Evolutionary conservation across 2,888 invertebrate species (phyloP), one percentile per base, ranked within the genome.

Genomic region (Drosophila demipolita): DNA sequence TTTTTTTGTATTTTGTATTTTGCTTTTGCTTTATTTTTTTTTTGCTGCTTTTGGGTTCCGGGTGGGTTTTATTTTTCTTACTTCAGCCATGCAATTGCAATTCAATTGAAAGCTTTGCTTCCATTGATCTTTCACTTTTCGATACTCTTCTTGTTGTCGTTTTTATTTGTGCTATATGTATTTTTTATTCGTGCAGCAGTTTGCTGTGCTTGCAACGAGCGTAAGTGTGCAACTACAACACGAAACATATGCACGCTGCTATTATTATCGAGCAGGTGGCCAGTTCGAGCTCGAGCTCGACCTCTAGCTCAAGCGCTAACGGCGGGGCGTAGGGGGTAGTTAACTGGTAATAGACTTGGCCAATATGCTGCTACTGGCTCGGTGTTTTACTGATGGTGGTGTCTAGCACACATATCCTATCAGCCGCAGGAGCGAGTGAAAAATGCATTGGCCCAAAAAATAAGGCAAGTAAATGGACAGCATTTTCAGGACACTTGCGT

Each of bases 261-360:
- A 66, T 63, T 78, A 59, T 83, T 60, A 36, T 57, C 78, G 49
- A 50, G 60, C 75, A 63, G 64, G 68, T 78, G 79, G 72, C 77
- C 58, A n/a, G 57, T 40, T 45, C 45, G 45, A 45, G 15, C 40
- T 40, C 29, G 35, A 52, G 55, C 49, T 49, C 23, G 29, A 55
- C 55, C 58, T 58, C 20, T 26, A 58, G 61, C 63, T 53, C 26
- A 38, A 54, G 50, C 40, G 49, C 45, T 54, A 40, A 20, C 42
- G 45, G 17, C 57, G 40, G 64, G 57, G 50, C 48, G 50, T 66
- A 87, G 72, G 84, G 82, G 89, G 83, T 84, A 78, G 83, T 60
- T 74, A 72, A 78, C 83, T 67, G 87, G 71, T 89, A 75, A 86
- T 73, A 83, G 69, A 84, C 57, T 79, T 83, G 89, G 84, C 74